phyloP scores from a whole-genome alignment of 2,888 invertebrate genomes.

The Leucophenga maculata region DNA sequence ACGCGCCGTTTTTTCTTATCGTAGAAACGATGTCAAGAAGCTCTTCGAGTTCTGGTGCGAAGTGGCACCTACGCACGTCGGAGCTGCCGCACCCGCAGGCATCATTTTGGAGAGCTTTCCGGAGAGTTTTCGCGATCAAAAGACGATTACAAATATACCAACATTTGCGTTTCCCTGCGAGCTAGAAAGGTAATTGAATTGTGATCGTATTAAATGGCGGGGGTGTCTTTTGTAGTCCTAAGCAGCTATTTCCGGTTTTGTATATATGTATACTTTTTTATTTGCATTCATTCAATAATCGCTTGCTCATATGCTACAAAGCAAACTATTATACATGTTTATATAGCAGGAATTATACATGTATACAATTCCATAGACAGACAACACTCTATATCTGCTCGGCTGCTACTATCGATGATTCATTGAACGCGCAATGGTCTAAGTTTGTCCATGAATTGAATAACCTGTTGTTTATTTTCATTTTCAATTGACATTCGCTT shows the following conservation, averaged over 20 bases:
- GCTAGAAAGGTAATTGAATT: slow-evolving; percentile 79
- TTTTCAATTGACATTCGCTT: slow-evolving; percentile 17
- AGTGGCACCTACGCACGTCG: slow-evolving; percentile 59
- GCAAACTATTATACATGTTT: neutral
- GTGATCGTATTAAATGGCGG: neutral
- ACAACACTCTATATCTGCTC: no score
- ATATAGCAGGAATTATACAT: neutral
- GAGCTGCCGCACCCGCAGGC: slow-evolving; percentile 55
- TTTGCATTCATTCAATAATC: neutral
- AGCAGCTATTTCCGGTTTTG: slow-evolving; percentile 21
- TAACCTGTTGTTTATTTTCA: slow-evolving; percentile 50
- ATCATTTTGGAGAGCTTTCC: slow-evolving; percentile 89
- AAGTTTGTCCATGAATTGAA: slow-evolving; percentile 62
- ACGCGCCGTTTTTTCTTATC: slow-evolving; percentile 28
- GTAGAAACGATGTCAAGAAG: slow-evolving; percentile 71
- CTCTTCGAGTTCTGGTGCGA: slow-evolving; percentile 73
- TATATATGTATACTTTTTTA: neutral
- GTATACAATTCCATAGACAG: slow-evolving; percentile 25
- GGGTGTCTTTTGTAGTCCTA: neutral
- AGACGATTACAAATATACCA: slow-evolving; percentile 88
- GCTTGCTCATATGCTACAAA: slow-evolving; percentile 8
- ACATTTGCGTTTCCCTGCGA: slow-evolving; percentile 93
- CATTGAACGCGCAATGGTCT: no score
- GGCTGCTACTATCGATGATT: no score
- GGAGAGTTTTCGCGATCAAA: slow-evolving; percentile 85